These are phyloP conservation scores for Apeltes quadracus DNA, from an alignment of 2,113 vertebrate genomes.

Conservation along the genomic window DNA sequence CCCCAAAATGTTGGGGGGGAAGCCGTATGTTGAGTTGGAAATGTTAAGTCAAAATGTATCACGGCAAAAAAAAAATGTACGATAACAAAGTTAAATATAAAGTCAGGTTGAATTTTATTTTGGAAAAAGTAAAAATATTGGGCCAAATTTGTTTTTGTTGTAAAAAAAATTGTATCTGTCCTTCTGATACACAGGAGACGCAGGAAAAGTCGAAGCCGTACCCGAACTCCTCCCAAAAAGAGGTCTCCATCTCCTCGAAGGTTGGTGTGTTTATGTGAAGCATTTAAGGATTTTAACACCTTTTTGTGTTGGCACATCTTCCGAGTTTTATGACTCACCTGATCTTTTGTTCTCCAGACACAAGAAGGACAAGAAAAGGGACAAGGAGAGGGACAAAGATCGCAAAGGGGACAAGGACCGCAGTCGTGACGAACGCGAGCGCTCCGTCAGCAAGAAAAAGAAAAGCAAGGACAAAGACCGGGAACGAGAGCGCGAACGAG, in stretches of 20 bases:
- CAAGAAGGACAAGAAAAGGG: slow-evolving; percentile 97
- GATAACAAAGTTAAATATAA: too few species aligned
- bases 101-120: too few species aligned
- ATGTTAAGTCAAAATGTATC: too few species aligned
- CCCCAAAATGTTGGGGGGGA: too few species aligned
- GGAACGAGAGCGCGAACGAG: slow-evolving; percentile 85
- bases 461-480: slow-evolving; percentile 94
- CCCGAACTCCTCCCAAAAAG: slow-evolving; percentile 88
- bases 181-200: slow-evolving; percentile 74
- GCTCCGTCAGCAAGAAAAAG: slow-evolving; percentile 92
- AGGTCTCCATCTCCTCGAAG: slow-evolving; percentile 92
- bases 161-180: too few species aligned
- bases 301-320: neutral
- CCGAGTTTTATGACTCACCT: neutral
- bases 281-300: neutral
- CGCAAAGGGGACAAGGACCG: slow-evolving; percentile 81
- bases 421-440: slow-evolving; percentile 85
- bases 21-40: too few species aligned
- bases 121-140: too few species aligned
- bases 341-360: slow-evolving; percentile 77
- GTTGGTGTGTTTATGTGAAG: slow-evolving; percentile 71
- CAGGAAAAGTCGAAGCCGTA: slow-evolving; percentile 84
- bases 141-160: too few species aligned
- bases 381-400: slow-evolving; percentile 89
- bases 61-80: too few species aligned